phyloP scores from a whole-genome alignment of 2,113 vertebrate species.

The Plecturocebus donacophilus region DNA sequence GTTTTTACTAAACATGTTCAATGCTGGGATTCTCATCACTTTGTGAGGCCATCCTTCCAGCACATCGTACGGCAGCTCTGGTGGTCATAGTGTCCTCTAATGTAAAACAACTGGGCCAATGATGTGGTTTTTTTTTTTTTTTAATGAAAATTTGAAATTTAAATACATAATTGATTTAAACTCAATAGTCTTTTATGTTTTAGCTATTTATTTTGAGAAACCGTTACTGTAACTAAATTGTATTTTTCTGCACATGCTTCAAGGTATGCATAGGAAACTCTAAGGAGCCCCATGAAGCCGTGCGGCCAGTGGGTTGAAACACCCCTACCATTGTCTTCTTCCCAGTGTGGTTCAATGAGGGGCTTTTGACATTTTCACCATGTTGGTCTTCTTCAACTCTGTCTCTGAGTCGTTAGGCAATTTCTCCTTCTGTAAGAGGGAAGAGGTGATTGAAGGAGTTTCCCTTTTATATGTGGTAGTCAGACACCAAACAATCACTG shows the following conservation, averaged over 20 bases:
- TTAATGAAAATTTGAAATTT: not conserved
- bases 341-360: not conserved
- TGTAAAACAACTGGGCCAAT: not conserved
- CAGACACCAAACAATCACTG: not conserved
- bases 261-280: not conserved
- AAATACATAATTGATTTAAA: conserved; percentile 9
- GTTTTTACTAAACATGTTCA: not conserved
- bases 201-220: not conserved
- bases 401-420: not conserved
- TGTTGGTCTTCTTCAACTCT: not conserved
- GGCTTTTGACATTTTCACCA: not conserved
- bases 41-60: not conserved
- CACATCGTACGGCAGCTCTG: not conserved
- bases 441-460: not conserved
- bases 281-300: too few species aligned
- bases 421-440: not conserved
- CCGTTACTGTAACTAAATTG: not conserved
- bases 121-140: not conserved
- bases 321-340: not conserved
- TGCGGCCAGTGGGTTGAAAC: rapidly evolving
- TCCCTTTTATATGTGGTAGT: not conserved
- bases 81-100: not conserved
- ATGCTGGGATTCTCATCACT: not conserved
- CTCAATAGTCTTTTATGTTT: not conserved
- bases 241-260: not conserved